A percentile compares a stretch with the other conserved stretches of the same genome.
phyloP scores from a whole-genome alignment of 1,140 invertebrate species.

The Conus betulinus region DNA sequence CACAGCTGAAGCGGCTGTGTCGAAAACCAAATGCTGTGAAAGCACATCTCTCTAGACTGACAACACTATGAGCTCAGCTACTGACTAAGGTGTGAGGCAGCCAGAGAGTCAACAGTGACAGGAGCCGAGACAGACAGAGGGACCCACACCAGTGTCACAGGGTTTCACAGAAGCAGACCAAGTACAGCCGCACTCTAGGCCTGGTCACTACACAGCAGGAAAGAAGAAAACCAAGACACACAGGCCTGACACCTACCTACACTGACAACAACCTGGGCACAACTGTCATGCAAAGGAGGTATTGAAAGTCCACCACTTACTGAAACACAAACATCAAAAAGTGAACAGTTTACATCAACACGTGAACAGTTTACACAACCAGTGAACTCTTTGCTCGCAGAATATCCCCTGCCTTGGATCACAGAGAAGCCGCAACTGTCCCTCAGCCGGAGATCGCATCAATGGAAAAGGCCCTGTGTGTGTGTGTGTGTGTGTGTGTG shows the following conservation, averaged over 20 bases:
- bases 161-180: background rate
- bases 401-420: background rate
- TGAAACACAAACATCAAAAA: background rate
- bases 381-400: background rate
- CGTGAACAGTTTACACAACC: too few relatives aligned
- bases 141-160: background rate
- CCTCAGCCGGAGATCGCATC: background rate
- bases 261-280: background rate
- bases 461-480: background rate
- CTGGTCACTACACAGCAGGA: background rate
- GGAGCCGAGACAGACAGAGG: background rate
- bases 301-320: slow-evolving; percentile 6
- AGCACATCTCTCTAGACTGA: background rate
- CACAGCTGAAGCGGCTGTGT: too few relatives aligned
- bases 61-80: background rate
- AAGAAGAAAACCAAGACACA: background rate
- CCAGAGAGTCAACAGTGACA: background rate
- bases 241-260: background rate
- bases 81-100: background rate
- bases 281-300: background rate
- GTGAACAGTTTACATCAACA: background rate
- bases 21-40: background rate
- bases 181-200: background rate
- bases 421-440: background rate
- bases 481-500: too few relatives aligned